Evolutionary conservation across 2,797 vertebrate genomes (phyloP), one percentile per base, ranked within the genome.

Genomic region (Scarus forsteni): DNA sequence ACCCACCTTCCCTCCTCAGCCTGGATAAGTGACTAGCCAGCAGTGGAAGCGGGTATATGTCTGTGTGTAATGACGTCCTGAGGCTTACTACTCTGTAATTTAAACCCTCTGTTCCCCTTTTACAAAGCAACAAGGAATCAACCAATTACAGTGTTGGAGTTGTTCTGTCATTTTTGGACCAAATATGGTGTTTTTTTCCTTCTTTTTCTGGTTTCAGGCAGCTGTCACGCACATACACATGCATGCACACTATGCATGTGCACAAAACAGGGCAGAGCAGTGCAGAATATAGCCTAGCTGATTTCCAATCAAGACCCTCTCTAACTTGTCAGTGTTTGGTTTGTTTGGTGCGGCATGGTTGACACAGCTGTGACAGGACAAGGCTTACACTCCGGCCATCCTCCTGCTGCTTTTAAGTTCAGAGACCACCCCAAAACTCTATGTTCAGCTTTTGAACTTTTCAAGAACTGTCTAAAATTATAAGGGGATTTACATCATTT

Each of bases 61-160:
- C 79, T 83, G 67, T 83, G 80, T 90, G 76, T 92, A 91, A 91
- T 92, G 88, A 88, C 74, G 77, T 86, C 86, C 83, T 85, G 34
- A 76, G 79, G 81, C 81, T 71, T 70, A 74, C 75, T 76, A 73
- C 90, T 91, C 93, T 94, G 89, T 94, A 93, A 94, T 94, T 93
- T 93, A 77, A 77, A 74, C 80, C 84, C 87, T 84, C 82, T 75
- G 79, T 69, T 85, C 79, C 82, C 81, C 79, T 77, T 83, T 83
- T 79, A 83, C 88, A 83, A 86, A 88, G 82, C 77, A 74, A 70
- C 79, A 70, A 72, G 87, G 85, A 90, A 86, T 92, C 83, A 73
- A 85, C 82, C 88, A 91, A 92, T 93, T 93, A 91, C 85, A 90
- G 87, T 82, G 87, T 83, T 82, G 55, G 49, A 72, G 51, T 78